These are phyloP conservation scores for Centropristis striata DNA, from an alignment of 2,113 vertebrate species.

Conservation along the genomic window DNA sequence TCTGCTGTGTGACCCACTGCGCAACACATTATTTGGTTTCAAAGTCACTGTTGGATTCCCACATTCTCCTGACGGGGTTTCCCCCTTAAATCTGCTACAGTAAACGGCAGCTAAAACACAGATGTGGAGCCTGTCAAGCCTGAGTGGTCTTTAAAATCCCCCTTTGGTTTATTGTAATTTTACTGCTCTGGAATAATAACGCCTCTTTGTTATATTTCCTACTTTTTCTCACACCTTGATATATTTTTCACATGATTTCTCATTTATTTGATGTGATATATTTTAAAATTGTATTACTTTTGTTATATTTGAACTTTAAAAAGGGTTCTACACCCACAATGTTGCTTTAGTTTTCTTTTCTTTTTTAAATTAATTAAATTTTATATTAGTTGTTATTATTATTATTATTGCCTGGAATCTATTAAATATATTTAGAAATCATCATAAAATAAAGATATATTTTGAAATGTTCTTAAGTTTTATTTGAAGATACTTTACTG, in stretches of 20 bases:
- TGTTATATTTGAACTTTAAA: no score
- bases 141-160: conserved; percentile 30
- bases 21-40: conserved; percentile 14
- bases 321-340: background rate
- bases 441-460: background rate
- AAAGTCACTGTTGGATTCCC: background rate
- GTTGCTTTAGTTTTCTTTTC: background rate
- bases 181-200: background rate
- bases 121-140: conserved; percentile 3
- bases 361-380: no score
- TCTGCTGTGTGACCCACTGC: background rate
- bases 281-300: no score
- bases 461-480: no score
- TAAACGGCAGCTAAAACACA: conserved; percentile 24
- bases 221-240: background rate
- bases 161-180: background rate
- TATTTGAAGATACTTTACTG: no score
- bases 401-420: background rate
- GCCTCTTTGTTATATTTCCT: background rate
- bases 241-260: background rate
- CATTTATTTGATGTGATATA: accelerated
- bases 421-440: background rate
- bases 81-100: conserved; percentile 5
- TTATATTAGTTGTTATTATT: background rate
- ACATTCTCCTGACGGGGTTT: conserved; percentile 8